These are phyloP conservation scores for Gonioctena quinquepunctata DNA, from an alignment of 1,140 invertebrate genomes.

Conservation along the genomic window DNA sequence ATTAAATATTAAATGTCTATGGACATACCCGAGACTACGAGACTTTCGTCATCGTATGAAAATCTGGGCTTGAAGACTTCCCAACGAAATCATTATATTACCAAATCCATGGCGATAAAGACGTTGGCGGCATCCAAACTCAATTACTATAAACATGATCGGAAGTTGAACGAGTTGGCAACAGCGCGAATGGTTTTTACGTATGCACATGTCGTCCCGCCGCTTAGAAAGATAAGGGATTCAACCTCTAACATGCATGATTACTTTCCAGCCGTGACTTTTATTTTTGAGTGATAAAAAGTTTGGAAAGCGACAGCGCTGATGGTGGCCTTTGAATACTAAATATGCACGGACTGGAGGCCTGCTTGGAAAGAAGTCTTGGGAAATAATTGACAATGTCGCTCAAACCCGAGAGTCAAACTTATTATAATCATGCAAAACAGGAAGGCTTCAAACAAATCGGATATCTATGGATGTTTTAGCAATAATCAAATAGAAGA, in stretches of 20 bases:
- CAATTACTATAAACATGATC: slow-evolving; percentile 14
- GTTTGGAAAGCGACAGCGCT: slow-evolving; percentile 23
- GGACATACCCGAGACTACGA: too few species aligned
- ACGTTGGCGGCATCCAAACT: background rate
- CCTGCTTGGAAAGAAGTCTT: too few species aligned
- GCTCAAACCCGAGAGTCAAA: too few species aligned
- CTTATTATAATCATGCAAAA: too few species aligned
- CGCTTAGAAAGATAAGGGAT: slow-evolving; percentile 46
- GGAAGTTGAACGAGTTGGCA: background rate
- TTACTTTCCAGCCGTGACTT: slow-evolving; percentile 48
- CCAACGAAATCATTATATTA: background rate
- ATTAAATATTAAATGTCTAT: too few species aligned
- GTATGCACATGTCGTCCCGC: slow-evolving; percentile 41
- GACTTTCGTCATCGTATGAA: too few species aligned
- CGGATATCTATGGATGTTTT: too few species aligned
- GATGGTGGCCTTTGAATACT: slow-evolving; percentile 12
- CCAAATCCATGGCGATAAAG: background rate
- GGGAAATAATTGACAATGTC: too few species aligned
- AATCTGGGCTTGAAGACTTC: too few species aligned
- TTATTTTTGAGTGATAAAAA: slow-evolving; percentile 51
- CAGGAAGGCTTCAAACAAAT: too few species aligned
- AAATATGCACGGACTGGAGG: slow-evolving; percentile 12
- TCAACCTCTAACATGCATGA: slow-evolving; percentile 50
- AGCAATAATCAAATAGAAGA: too few species aligned
- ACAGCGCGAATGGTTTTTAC: slow-evolving; percentile 9